Base-by-base conservation (phyloP, 2,797 vertebrate genomes). In the Uromys caudimaculatus region DNA sequence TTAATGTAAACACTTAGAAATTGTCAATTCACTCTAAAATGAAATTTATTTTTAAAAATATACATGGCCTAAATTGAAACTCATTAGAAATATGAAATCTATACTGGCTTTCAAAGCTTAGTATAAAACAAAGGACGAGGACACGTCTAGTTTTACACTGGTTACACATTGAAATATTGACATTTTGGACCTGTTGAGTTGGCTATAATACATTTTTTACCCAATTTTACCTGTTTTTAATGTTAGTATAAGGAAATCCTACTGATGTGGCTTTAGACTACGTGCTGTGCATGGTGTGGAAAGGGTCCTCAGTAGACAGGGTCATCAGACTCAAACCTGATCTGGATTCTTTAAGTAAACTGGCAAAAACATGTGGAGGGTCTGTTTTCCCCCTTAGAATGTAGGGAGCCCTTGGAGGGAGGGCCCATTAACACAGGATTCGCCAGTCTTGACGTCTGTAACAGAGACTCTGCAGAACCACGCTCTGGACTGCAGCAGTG, bases 231-330 rank as follows among this genome's bases (percentile, higher is more conserved):
- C 47, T 64, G 16, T n/a, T 84, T 87, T 89, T 86, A 87, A 94
- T 87, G 24, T 91, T 67, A 89, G 21, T 73, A 13, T 32, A n/a
- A 79, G 27, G 47, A 93, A 96, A 90, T 95, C 92, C 84, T 64
- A 94, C 84, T 89, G 16, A 54, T 41, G 1, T 52, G n/a, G 14
- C 10, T 89, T 89, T 52, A 76, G 16, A 69, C 12, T 60, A 0
- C 54, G 58, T 75, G n/a, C 87, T 82, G 24, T 44, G 13, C 50
- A 89, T 13, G 38, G 67, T 47, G 41, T 21, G n/a, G 5, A 79
- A 93, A 94, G 24, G 81, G 38, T 44, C 29, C 58, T 64, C 24
- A 83, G 19, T 92, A 92, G 56, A 90, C 50, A 47, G 0, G 5
- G 17, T 58, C 96, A 69, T 83, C 67, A 75, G 35, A 79, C 27